Conservation (phyloP, 2,888 invertebrate genomes). For the Timema podura region DNA sequence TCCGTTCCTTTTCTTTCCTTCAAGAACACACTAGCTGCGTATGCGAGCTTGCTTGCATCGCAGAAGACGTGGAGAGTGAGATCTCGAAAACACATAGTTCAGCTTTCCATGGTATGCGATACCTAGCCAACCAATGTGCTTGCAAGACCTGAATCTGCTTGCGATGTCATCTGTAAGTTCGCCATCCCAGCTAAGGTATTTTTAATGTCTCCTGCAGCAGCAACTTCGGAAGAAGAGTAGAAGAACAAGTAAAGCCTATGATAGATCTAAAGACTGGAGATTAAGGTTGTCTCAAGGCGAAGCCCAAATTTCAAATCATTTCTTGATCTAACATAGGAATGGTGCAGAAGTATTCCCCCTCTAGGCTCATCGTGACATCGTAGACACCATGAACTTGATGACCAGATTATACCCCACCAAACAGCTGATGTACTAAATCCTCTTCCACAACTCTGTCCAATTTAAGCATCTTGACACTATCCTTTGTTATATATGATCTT, state of each 20-base stretch:
- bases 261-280: neutral
- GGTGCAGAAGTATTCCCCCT: neutral
- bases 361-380: neutral
- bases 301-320: neutral
- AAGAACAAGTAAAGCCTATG: neutral
- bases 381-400: neutral
- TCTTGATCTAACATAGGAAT: neutral
- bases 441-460: neutral
- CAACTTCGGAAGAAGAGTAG: neutral
- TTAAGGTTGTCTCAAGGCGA: neutral
- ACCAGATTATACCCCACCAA: neutral
- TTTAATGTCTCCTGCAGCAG: neutral
- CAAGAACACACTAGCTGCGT: neutral
- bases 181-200: neutral
- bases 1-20: neutral
- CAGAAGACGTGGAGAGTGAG: neutral
- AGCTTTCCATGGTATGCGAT: neutral
- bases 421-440: neutral
- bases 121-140: neutral
- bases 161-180: neutral
- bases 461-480: neutral
- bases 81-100: neutral
- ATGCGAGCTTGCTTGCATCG: neutral
- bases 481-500: neutral
- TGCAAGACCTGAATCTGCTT: neutral